A percentile compares a stretch with the other conserved stretches of the same genome.
These are phyloP conservation scores for Tapirus indicus DNA, from an alignment of 2,797 vertebrate genomes.

Conservation along the genomic window DNA sequence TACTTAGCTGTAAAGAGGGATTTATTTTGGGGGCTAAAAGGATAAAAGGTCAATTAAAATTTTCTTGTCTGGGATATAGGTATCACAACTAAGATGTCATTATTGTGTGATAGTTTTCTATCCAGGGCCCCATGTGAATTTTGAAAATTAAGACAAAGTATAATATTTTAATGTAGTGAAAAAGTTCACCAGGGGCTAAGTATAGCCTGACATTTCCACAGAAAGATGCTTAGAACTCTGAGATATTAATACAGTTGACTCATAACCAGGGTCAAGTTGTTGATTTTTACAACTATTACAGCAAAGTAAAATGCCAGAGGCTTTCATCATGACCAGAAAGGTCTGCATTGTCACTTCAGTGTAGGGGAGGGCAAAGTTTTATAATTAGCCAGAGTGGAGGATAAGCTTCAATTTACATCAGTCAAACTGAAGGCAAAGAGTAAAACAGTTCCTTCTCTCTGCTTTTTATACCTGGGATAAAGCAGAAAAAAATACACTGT, in stretches of 20 bases:
- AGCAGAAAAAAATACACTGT: not conserved
- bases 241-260: slow-evolving; percentile 21
- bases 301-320: not conserved
- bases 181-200: not conserved
- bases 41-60: not conserved
- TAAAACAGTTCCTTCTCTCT: slow-evolving; percentile 35
- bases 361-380: not conserved
- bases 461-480: slow-evolving; percentile 25
- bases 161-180: not conserved
- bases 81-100: not conserved
- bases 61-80: not conserved
- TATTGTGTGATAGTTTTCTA: not conserved
- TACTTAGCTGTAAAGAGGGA: not conserved
- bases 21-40: slow-evolving; percentile 24
- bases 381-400: not conserved
- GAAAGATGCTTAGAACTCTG: not conserved
- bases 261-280: not conserved
- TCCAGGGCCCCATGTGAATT: not conserved
- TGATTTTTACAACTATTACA: slow-evolving; percentile 20
- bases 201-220: slow-evolving; percentile 29
- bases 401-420: not conserved
- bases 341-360: not conserved
- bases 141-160: slow-evolving; percentile 25
- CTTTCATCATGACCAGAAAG: not conserved
- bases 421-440: not conserved